Conservation (phyloP, 2,113 vertebrate genomes). For the Maccullochella peelii region DNA sequence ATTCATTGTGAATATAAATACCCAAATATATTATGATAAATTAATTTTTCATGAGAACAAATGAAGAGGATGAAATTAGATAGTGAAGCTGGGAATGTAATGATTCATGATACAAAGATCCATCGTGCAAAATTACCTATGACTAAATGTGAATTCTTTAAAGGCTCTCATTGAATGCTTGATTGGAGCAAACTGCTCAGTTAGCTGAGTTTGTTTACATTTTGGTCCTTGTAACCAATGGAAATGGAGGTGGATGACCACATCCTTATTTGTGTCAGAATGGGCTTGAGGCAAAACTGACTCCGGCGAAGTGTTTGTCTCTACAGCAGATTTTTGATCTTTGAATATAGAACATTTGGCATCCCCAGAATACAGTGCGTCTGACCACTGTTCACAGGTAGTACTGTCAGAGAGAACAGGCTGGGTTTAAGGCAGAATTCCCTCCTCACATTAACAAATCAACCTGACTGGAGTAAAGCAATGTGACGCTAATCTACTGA, state of each 20-base stretch:
- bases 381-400: slow-evolving; percentile 79
- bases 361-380: slow-evolving; percentile 73
- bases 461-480: slow-evolving; percentile 66
- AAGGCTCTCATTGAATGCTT: slow-evolving; percentile 79
- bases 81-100: slow-evolving; percentile 79
- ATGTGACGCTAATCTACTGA: slow-evolving; percentile 54
- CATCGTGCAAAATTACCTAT: slow-evolving; percentile 55
- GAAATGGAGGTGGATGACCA: slow-evolving; percentile 71
- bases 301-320: slow-evolving; percentile 62
- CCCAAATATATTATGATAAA: slow-evolving; percentile 59
- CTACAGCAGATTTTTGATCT: slow-evolving; percentile 50
- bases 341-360: slow-evolving; percentile 71
- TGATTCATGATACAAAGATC: slow-evolving; percentile 65
- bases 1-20: slow-evolving; percentile 64
- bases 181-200: slow-evolving; percentile 78
- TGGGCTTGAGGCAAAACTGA: slow-evolving; percentile 78
- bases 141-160: slow-evolving; percentile 63
- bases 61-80: slow-evolving; percentile 57
- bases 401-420: slow-evolving; percentile 80
- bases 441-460: slow-evolving; percentile 69
- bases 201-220: slow-evolving; percentile 76
- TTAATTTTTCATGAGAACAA: slow-evolving; percentile 59
- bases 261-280: slow-evolving; percentile 74
- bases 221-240: slow-evolving; percentile 86
- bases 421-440: slow-evolving; percentile 84